Conservation (phyloP, 2,888 invertebrate species). For the Scaptomyza cyrtandrae region DNA sequence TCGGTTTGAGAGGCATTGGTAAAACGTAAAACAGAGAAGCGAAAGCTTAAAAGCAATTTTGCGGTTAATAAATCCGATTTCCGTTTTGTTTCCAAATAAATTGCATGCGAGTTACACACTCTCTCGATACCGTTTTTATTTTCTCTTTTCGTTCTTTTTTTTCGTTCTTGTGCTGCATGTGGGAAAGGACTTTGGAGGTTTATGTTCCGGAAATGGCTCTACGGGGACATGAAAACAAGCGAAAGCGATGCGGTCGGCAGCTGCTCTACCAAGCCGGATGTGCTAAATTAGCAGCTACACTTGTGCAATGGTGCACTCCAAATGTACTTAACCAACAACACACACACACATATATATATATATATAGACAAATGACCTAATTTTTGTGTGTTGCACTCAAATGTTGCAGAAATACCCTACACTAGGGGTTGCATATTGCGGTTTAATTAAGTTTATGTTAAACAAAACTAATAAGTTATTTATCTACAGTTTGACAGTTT, state of each 20-base stretch:
- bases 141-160: background rate
- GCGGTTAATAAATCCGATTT: slow-evolving; percentile 84
- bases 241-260: slow-evolving; percentile 15
- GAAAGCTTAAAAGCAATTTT: slow-evolving; percentile 82
- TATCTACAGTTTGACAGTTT: too few species aligned
- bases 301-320: slow-evolving; percentile 34
- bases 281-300: slow-evolving; percentile 70
- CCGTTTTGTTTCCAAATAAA: slow-evolving; percentile 81
- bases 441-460: too few species aligned
- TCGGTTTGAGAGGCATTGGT: slow-evolving; percentile 69
- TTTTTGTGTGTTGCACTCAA: background rate
- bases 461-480: too few species aligned
- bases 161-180: background rate
- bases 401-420: slow-evolving; percentile 22
- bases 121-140: slow-evolving; percentile 7
- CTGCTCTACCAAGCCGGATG: slow-evolving; percentile 61
- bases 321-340: slow-evolving; percentile 28
- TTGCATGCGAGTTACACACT: slow-evolving; percentile 52
- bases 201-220: slow-evolving; percentile 66
- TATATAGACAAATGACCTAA: slow-evolving; percentile 58
- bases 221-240: slow-evolving; percentile 40
- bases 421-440: too few species aligned
- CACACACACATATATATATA: slow-evolving; percentile 27
- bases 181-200: slow-evolving; percentile 16
- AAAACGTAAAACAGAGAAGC: slow-evolving; percentile 43